Percentiles rank a stretch among this genome's conserved stretches.
phyloP scores from a whole-genome alignment of 1,140 invertebrate genomes.

The Elymnias hypermnestra region DNA sequence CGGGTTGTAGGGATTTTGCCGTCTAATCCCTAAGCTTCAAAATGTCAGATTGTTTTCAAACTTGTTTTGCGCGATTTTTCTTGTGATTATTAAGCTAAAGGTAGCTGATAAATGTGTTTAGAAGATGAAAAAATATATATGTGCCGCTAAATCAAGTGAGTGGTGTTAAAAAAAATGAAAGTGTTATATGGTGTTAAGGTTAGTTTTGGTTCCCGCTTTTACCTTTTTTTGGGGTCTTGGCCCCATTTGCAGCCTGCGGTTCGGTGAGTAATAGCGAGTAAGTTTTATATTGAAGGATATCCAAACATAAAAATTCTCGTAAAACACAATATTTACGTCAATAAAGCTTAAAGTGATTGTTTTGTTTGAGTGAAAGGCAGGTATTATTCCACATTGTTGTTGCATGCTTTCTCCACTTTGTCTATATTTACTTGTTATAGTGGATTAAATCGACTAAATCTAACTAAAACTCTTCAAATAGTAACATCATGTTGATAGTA shows the following conservation, averaged over 20 bases:
- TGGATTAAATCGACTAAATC: too few species aligned
- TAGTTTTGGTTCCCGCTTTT: slow-evolving; percentile 71
- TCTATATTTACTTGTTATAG: too few species aligned
- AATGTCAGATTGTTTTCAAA: slow-evolving; percentile 63
- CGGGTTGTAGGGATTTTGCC: slow-evolving; percentile 19
- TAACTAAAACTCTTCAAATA: slow-evolving; percentile 1
- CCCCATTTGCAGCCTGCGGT: slow-evolving; percentile 39
- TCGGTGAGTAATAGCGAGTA: slow-evolving; percentile 69
- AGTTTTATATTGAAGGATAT: slow-evolving; percentile 46
- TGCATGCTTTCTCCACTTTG: slow-evolving; percentile 7
- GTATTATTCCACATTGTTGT: slow-evolving; percentile 19
- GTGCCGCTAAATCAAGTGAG: slow-evolving; percentile 20
- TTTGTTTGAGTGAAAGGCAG: slow-evolving; percentile 24
- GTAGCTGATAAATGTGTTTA: slow-evolving; percentile 15
- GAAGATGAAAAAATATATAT: slow-evolving; percentile 12
- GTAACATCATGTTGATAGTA: slow-evolving; percentile 1
- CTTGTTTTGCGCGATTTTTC: slow-evolving; percentile 51
- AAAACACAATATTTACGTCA: not conserved
- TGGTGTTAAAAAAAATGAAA: slow-evolving; percentile 28
- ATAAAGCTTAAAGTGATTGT: slow-evolving; percentile 10
- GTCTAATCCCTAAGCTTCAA: slow-evolving; percentile 30
- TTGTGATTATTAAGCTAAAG: slow-evolving; percentile 24
- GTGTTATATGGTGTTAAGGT: slow-evolving; percentile 57
- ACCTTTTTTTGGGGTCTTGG: slow-evolving; percentile 34
- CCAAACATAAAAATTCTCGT: slow-evolving; percentile 32